Evolutionary conservation across 2,113 vertebrate species (phyloP), one percentile per base, ranked within the genome.

Genomic region (Cricetomys ansorgei): DNA sequence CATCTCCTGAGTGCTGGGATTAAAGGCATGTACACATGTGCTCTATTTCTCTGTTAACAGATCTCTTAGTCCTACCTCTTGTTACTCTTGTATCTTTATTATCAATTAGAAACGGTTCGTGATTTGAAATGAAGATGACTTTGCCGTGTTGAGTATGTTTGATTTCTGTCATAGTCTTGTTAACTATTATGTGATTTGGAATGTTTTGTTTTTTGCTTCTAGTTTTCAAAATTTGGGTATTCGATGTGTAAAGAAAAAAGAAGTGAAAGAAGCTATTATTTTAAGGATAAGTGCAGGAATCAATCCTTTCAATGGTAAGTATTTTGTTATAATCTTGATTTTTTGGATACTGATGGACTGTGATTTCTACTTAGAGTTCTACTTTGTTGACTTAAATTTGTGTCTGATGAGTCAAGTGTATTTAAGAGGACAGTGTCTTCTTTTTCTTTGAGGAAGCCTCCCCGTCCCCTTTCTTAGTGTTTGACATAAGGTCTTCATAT

Each of bases 171-270:
- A 11, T 59, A 55, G 40, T 88, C 85, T 40, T 95, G 16, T 94
- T 88, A 84, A 80, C 50, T 93, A 1, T 69, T 89, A 86, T 67
- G 9, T 9, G 43, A 16, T 96, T 97, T 90, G 95, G n/a, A 97
- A 96, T 92, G 53, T 81, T 57, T 95, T 31, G 83, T n/a, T 57
- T 48, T 96, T 96, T 75, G 79, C 29, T 96, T 98, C 97, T 96
- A 99, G 99, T 94, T 99, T 99, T 98, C 99, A 99, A 99, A 99
- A 99, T 97, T 98, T 99, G 98, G 99, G 99, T 5, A 99, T 99
- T 98, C 99, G 99, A 95, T 99, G 99, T 97, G 99, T 99, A 95
- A 99, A 99, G 98, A 99, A 99, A 98, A 99, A 99, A 97, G 99
- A 99, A 96, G 99, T 99, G 93, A 99, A 99, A 97, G 99, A 99